Base-by-base conservation (phyloP, 2,113 vertebrate genomes). In the Lamprotornis superbus region DNA sequence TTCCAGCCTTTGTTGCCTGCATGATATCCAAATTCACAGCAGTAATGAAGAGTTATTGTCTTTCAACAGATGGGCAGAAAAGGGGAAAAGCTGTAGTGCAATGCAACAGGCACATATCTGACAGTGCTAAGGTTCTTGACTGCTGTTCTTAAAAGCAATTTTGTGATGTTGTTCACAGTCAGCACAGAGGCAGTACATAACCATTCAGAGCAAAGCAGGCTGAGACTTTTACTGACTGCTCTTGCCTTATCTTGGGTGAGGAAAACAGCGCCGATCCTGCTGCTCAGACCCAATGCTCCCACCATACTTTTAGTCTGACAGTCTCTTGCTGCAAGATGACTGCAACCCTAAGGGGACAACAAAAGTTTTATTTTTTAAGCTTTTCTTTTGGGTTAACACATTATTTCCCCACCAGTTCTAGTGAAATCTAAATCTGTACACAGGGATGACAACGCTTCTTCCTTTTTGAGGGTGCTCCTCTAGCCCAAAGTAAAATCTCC, bases 391-490 rank as follows among this genome's bases (percentile, higher is more conserved):
- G 10, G 7, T 57, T n/a, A 65, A 44, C 18, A 46, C 7, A 39
- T 5, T 4, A 37, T 63, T 90, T 90, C 13, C n/a, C 11, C 1
- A 3, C 25, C 80, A 86, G 40, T 52, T 53, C 25, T 60, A n/a
- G 12, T 56, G 50, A 59, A 65, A 33, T 20, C 30, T 46, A 30
- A 20, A 61, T 63, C 25, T 15, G 2, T 37, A 31, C 33, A 15
- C 3, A 35, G 15, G 5, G 5, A 25, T 30, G 2, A 11, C 0
- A 6, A 11, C 11, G 11, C 12, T 74, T 6, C 3, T 23, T 12
- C 15, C 50, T 25, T 47, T 68, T 50, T 14, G 5, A 64, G 14
- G 3, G 22, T 5, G 0, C 30, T 91, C 9, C 25, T 80, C 14
- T 10, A 57, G 5, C 6, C 7, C 4, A 15, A 67, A 65, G 20